Evolutionary conservation across 2,113 vertebrate genomes (phyloP).

Genomic region (Bos javanicus): DNA sequence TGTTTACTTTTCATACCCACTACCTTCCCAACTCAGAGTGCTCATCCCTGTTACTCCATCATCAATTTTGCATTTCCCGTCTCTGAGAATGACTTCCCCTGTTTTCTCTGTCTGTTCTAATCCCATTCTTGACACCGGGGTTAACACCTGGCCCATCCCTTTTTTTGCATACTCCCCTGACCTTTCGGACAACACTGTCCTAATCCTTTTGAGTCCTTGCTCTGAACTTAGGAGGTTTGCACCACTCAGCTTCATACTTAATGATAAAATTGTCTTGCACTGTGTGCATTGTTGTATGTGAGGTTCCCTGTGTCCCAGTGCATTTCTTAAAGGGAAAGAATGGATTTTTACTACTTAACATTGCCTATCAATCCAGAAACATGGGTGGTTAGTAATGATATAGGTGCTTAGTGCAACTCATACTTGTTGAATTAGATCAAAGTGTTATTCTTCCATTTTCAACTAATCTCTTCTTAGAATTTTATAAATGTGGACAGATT

Average conservation of each 20-base stretch:
- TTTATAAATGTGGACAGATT: neutral
- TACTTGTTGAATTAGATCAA: slow-evolving; percentile 25
- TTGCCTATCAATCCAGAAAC: slow-evolving; percentile 1
- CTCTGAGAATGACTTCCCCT: neutral
- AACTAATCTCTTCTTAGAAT: neutral
- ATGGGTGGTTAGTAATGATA: neutral
- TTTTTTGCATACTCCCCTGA: neutral
- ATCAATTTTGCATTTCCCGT: neutral
- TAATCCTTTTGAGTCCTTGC: neutral
- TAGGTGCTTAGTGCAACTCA: neutral
- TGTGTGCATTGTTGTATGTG: neutral
- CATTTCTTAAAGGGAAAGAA: neutral
- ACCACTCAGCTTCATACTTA: neutral
- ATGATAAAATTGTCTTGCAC: neutral
- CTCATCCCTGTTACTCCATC: neutral
- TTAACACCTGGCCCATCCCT: neutral
- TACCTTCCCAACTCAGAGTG: fast-evolving
- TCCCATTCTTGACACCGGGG: neutral
- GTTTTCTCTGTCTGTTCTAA: neutral
- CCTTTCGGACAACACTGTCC: too few species aligned
- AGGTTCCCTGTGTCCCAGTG: neutral
- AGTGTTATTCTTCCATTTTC: neutral
- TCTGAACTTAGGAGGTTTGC: neutral
- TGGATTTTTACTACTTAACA: neutral
- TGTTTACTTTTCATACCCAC: neutral